Base-by-base conservation (phyloP, 2,888 invertebrate species). In the Cantharis rufa region DNA sequence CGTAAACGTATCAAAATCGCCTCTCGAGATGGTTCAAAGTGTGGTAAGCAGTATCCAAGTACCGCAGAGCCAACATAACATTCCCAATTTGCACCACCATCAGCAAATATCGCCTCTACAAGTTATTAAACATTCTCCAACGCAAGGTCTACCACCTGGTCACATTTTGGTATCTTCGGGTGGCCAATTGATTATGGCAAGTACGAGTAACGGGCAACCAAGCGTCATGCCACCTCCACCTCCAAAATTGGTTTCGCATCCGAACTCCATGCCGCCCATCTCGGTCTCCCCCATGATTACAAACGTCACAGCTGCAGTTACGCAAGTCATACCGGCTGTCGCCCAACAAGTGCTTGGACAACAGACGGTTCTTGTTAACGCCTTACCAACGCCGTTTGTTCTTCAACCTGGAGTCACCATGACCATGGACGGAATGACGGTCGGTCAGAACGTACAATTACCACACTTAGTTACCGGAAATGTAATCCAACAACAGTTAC, bases 311-410 rank as follows among this genome's bases (percentile, higher is more conserved):
- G 92, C 91, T 0, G 90, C 93, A 0, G 90, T 92, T 9, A 90
- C 91, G 10, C 93, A 93, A 86, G 92, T 92, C 0, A 91, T 92
- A 62, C 92, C 93, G 1, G 91, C 92, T 0, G 92, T 91, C 0
- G 85, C 85, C 70, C 93, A 92, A 81, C 91, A 93, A 84, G 91
- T 94, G 15, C 90, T 94, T 2, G 94, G 94, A 27, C 94, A 93
- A 84, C 94, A 94, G 27, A 93, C 95, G 0, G 94, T 95, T 0
- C 91, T 96, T 5, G 93, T 96, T 1, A 96, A 96, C 84, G 92
- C 95, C 0, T 88, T 96, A 79, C 94, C 93, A 70, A 90, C 94
- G 15, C 95, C 95, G 0, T 94, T 95, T 81, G 92, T 96, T 7
- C 90, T 96, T 64, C 95, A 95, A 84, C 94, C 94, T 0, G 91